phyloP scores from a whole-genome alignment of 2,113 vertebrate genomes.

The Nyctereutes procyonoides region DNA sequence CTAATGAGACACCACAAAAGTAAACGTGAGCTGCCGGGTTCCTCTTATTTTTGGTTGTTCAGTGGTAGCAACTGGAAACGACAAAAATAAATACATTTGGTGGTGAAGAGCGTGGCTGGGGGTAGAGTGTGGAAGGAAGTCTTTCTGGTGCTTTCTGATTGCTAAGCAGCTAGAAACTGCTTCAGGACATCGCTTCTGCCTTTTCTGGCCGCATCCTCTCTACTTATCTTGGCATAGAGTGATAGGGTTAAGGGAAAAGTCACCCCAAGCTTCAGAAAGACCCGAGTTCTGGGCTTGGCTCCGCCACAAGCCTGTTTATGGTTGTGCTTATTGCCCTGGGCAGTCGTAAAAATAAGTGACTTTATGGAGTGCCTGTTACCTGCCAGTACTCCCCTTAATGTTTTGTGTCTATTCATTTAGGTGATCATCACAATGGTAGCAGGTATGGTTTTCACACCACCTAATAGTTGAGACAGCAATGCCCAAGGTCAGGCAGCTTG shows the following conservation, averaged over 20 bases:
- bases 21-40: background rate
- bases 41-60: slow-evolving; percentile 20
- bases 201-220: background rate
- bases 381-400: background rate
- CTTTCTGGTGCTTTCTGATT: background rate
- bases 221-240: background rate
- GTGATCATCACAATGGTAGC: background rate
- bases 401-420: background rate
- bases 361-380: background rate
- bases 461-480: background rate
- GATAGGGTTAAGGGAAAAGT: background rate
- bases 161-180: background rate
- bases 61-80: background rate
- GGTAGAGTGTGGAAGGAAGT: background rate
- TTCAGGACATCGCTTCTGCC: background rate
- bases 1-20: background rate
- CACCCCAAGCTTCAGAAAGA: background rate
- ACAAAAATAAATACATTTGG: background rate
- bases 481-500: background rate
- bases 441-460: background rate
- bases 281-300: background rate
- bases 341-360: background rate
- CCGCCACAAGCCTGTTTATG: background rate
- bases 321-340: background rate
- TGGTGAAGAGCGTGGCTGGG: background rate